Evolutionary conservation across 2,797 vertebrate genomes (phyloP), one percentile per base, ranked within the genome.

Genomic region (Nannoperca australis): DNA sequence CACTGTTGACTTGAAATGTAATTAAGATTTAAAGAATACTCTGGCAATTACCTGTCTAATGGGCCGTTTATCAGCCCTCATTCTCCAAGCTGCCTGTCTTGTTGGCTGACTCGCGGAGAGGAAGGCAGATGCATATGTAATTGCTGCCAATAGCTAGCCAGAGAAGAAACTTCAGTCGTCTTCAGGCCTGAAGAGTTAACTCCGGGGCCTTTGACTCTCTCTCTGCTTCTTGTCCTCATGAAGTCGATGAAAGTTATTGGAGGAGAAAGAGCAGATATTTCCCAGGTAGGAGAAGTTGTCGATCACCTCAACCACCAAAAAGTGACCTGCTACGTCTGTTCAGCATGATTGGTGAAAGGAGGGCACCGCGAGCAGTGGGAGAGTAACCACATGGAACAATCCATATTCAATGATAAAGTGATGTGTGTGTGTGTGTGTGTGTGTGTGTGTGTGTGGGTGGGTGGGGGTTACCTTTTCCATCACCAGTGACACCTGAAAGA

Each of bases 11-110:
- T 90, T 82, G 85, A 82, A 87, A 89, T 94, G 91, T 95, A 94
- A 94, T 95, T 95, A 95, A 95, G 93, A 95, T 93, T 94, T 92
- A 93, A 92, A 93, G 91, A 92, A 95, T 92, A 94, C 85, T 93
- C 86, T 91, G 90, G 90, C 92, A 94, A 94, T 94, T 95, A 94
- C 92, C 92, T 89, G 91, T 92, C 91, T 95, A 95, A 95, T 94
- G 94, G 91, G 94, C 73, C 91, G 88, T 94, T 91, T 82, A 91
- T 91, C 91, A 92, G 92, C 90, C 91, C 88, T 86, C 85, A 79
- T 91, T 92, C 88, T 91, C 88, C 91, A 89, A 90, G 89, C 90
- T 91, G 92, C 90, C 90, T 89, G 82, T 90, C 89, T 93, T 87
- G 71, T 84, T 85, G 88, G 83, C 84, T 93, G 82, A 76, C 87